Percentiles rank a stretch among this genome's conserved stretches.
Conservation (phyloP, 2,797 vertebrate species). For the Phylloscopus collybita region DNA sequence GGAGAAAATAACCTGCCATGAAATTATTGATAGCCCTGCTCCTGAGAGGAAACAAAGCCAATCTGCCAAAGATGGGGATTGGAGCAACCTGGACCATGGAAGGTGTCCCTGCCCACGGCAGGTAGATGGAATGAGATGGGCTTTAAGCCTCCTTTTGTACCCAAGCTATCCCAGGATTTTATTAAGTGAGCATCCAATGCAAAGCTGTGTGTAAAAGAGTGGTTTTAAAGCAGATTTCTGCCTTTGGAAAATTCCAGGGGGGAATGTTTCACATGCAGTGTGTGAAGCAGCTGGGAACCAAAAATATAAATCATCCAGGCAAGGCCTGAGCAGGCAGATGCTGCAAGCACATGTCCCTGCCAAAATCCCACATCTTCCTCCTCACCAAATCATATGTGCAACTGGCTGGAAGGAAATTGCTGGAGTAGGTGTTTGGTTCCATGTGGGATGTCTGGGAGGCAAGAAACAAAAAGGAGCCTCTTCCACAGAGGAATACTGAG, state of each 20-base stretch:
- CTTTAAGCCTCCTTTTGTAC: background rate
- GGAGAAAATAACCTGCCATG: background rate
- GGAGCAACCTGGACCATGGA: background rate
- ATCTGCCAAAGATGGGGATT: background rate
- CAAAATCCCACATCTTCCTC: background rate
- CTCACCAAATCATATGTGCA: background rate
- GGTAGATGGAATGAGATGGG: fast-evolving
- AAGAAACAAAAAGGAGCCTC: background rate
- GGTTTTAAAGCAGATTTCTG: background rate
- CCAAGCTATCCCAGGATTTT: background rate
- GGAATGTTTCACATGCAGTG: background rate
- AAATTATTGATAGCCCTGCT: background rate
- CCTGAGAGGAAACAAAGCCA: background rate
- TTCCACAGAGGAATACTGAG: background rate
- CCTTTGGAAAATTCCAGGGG: background rate
- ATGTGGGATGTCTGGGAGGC: background rate
- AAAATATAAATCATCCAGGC: background rate
- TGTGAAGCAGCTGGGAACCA: background rate
- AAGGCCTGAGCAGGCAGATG: background rate
- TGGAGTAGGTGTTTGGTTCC: background rate
- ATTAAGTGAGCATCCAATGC: background rate
- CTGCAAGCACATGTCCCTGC: background rate
- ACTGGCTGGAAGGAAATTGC: background rate
- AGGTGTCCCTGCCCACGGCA: background rate
- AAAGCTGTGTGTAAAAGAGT: background rate